Conservation (phyloP, 2,888 invertebrate species). For the Augiades crinisus region DNA sequence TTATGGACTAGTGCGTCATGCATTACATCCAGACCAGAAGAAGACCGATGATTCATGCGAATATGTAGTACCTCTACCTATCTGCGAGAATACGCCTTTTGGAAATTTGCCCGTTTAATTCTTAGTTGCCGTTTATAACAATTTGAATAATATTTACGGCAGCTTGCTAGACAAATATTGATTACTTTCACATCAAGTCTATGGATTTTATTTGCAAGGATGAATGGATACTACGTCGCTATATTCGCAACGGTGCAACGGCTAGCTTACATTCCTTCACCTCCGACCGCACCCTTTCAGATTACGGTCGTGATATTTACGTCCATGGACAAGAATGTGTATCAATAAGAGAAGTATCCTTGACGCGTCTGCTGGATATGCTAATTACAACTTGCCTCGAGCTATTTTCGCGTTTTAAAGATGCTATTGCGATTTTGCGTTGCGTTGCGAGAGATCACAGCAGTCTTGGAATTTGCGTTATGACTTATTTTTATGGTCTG, state of each 20-base stretch:
- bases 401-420: conserved; percentile 37
- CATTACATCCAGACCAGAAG: conserved; percentile 11
- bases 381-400: conserved; percentile 41
- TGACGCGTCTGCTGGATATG: conserved; percentile 43
- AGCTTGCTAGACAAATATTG: neutral
- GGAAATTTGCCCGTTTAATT: conserved; percentile 18
- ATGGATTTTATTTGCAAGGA: neutral
- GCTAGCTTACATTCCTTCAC: conserved; percentile 30
- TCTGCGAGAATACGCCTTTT: neutral
- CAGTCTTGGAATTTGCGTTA: conserved; percentile 31
- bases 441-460: conserved; percentile 32
- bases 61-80: conserved; percentile 5
- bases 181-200: neutral
- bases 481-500: conserved; percentile 34
- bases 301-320: conserved; percentile 35
- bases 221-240: neutral
- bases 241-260: neutral
- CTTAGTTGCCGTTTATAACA: no score
- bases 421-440: conserved; percentile 39
- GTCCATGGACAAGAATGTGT: conserved; percentile 41
- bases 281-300: conserved; percentile 35
- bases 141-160: neutral
- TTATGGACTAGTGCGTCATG: conserved; percentile 19
- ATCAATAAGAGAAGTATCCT: conserved; percentile 41
- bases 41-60: conserved; percentile 17